These are phyloP conservation scores for Microctonus hyperodae DNA, from an alignment of 2,888 invertebrate genomes.

Conservation along the genomic window DNA sequence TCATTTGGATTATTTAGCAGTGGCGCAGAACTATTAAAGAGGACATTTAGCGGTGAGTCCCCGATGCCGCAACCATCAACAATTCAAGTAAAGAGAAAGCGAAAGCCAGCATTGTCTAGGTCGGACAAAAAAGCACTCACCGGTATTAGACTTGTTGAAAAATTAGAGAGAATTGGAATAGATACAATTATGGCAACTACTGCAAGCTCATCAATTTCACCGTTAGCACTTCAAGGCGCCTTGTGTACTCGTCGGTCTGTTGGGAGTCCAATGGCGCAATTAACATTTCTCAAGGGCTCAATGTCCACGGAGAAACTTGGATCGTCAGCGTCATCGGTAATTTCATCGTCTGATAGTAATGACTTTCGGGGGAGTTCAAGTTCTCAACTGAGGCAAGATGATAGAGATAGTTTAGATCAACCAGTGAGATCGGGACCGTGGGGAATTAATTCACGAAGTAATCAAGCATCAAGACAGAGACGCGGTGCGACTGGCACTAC, in stretches of 20 bases:
- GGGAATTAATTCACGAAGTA: slow-evolving; percentile 64
- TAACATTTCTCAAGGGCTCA: slow-evolving; percentile 73
- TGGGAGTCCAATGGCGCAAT: slow-evolving; percentile 81
- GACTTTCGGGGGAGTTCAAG: slow-evolving; percentile 35
- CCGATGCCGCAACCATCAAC: slow-evolving; percentile 38
- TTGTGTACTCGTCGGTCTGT: slow-evolving; percentile 69
- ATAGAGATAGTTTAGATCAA: slow-evolving; percentile 54
- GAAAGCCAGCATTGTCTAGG: slow-evolving; percentile 58
- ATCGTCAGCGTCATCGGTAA: slow-evolving; percentile 43
- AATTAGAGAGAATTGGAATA: slow-evolving; percentile 74
- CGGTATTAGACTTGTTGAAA: slow-evolving; percentile 70
- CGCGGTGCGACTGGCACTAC: slow-evolving; percentile 65
- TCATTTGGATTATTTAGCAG: slow-evolving; percentile 68
- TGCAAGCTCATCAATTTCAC: slow-evolving; percentile 67
- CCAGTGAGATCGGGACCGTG: slow-evolving; percentile 71
- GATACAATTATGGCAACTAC: slow-evolving; percentile 73
- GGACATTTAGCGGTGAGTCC: slow-evolving; percentile 68
- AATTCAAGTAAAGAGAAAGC: slow-evolving; percentile 46
- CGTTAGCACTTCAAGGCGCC: slow-evolving; percentile 71
- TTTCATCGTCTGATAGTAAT: slow-evolving; percentile 42
- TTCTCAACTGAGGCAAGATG: slow-evolving; percentile 29
- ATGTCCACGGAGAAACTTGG: slow-evolving; percentile 58
- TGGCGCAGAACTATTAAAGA: slow-evolving; percentile 72
- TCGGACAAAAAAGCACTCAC: slow-evolving; percentile 63
- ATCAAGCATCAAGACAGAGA: slow-evolving; percentile 58